Evolutionary conservation across 2,113 vertebrate genomes (phyloP).

Genomic region (Lontra canadensis): DNA sequence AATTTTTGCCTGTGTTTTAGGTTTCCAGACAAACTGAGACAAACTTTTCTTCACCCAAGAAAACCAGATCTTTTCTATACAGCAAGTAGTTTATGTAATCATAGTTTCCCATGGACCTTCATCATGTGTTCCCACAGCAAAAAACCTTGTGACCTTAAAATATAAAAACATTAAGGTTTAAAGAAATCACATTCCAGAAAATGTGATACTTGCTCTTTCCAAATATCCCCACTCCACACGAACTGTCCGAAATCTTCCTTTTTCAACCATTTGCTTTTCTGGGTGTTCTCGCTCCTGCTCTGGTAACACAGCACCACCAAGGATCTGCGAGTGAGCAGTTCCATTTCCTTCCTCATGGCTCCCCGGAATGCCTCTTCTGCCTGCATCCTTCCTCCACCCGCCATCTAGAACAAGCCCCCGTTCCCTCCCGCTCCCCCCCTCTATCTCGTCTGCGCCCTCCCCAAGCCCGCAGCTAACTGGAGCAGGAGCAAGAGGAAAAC

Average conservation of each 20-base stretch:
- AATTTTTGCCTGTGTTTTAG: background rate
- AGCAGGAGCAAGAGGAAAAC: background rate
- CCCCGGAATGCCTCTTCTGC: background rate
- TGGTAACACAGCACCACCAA: background rate
- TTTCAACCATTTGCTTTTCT: background rate
- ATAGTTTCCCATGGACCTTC: background rate
- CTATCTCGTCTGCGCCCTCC: rapidly evolving
- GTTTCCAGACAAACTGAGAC: background rate
- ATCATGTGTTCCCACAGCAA: background rate
- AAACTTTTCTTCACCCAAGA: background rate
- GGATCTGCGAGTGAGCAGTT: rapidly evolving
- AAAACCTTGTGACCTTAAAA: background rate
- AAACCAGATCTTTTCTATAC: background rate
- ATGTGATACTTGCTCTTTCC: background rate
- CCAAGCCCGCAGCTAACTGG: too few relatives aligned
- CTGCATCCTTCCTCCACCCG: too few relatives aligned
- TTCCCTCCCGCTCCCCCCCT: background rate
- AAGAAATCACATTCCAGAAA: background rate
- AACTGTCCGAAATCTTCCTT: background rate
- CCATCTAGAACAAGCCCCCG: background rate
- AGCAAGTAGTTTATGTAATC: background rate
- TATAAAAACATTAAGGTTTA: background rate
- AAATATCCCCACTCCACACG: background rate
- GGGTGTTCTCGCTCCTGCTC: too few relatives aligned
- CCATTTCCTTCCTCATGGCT: background rate